These are phyloP conservation scores for Zonotrichia leucophrys DNA, from an alignment of 2,113 vertebrate species.

Conservation along the genomic window DNA sequence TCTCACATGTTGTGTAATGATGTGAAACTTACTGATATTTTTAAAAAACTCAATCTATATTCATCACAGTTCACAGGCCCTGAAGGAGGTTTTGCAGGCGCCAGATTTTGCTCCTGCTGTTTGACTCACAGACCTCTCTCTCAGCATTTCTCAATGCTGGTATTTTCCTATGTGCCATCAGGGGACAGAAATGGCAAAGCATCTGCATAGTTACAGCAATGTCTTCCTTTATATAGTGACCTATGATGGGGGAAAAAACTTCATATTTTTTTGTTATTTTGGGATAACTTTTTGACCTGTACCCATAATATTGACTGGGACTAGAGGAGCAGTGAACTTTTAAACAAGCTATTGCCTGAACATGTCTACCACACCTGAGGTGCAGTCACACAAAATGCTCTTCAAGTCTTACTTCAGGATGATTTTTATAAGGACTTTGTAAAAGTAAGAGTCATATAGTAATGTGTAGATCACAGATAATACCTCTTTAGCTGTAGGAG, in stretches of 20 bases:
- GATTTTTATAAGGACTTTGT: background rate
- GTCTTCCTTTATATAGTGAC: background rate
- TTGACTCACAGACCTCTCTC: background rate
- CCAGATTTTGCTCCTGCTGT: background rate
- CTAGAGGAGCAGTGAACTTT: background rate
- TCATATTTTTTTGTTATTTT: background rate
- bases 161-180: background rate
- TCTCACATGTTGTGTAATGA: background rate
- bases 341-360: background rate
- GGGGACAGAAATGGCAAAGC: background rate
- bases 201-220: background rate
- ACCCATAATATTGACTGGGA: background rate
- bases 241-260: rapidly evolving
- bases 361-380: background rate
- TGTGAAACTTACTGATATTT: background rate
- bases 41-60: background rate
- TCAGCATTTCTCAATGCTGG: background rate
- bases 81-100: background rate
- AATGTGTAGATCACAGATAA: background rate
- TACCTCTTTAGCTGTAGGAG: background rate
- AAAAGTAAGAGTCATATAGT: background rate
- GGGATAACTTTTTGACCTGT: background rate
- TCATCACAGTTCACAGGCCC: background rate
- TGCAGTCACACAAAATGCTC: background rate
- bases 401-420: background rate